Conservation (phyloP, 2,888 invertebrate species). For the Dexiosoma caninum region DNA sequence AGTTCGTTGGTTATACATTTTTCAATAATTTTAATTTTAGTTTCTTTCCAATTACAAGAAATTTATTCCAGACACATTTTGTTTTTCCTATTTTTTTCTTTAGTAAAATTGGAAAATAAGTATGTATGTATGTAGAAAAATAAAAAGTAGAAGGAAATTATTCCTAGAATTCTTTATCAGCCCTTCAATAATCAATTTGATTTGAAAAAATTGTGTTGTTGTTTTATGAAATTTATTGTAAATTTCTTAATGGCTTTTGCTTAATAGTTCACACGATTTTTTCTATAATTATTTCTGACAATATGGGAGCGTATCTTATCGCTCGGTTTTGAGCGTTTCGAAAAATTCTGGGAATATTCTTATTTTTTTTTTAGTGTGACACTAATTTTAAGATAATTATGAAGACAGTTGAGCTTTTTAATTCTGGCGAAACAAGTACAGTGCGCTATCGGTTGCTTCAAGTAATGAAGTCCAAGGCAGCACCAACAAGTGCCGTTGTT, state of each 20-base stretch:
- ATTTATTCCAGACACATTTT: slow-evolving; percentile 48
- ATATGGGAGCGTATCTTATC: slow-evolving; percentile 7
- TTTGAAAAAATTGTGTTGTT: background rate
- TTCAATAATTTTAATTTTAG: background rate
- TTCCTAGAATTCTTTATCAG: slow-evolving; percentile 40
- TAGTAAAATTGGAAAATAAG: slow-evolving; percentile 6
- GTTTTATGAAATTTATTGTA: background rate
- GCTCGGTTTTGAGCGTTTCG: background rate
- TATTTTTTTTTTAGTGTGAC: background rate
- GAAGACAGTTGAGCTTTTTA: background rate
- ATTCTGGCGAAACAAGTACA: background rate
- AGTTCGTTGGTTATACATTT: background rate
- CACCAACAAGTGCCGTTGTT: too few species aligned
- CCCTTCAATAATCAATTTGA: slow-evolving; percentile 18
- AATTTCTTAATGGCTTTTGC: background rate
- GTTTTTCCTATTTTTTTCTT: slow-evolving; percentile 7
- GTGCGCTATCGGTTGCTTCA: too few species aligned
- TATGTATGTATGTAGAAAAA: too few species aligned
- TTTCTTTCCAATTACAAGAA: background rate
- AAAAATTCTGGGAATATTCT: too few species aligned
- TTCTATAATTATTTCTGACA: background rate
- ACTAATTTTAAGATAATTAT: background rate
- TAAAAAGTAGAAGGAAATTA: background rate
- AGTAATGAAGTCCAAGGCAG: too few species aligned
- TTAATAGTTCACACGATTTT: background rate